phyloP scores from a whole-genome alignment of 30 jellyfish, hydroid and myxozoan genomes.

The Aurelia sp. region DNA sequence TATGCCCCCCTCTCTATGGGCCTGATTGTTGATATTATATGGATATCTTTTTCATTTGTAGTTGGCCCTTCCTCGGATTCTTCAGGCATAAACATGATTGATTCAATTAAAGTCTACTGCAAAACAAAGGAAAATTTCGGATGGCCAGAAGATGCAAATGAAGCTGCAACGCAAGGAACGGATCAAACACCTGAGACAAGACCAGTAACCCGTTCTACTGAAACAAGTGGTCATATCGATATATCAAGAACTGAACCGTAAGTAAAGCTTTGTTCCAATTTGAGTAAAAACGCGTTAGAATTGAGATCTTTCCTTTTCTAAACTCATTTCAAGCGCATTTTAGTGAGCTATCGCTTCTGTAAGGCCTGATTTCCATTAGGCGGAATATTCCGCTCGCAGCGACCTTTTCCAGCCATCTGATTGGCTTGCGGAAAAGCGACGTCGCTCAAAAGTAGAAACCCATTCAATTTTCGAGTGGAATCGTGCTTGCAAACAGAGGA shows the following conservation, averaged over 20 bases:
- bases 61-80: conserved; percentile 99
- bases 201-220: conserved; percentile 12
- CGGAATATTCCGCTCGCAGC: no score
- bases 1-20: no score
- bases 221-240: background rate
- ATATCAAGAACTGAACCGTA: conserved; percentile 58
- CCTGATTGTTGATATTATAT: background rate
- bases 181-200: conserved; percentile 35
- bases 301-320: no score
- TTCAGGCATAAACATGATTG: conserved; percentile 91
- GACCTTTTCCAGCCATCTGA: no score
- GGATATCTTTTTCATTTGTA: background rate
- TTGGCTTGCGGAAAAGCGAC: no score
- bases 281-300: no score
- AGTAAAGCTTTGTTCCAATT: background rate
- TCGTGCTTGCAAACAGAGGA: no score
- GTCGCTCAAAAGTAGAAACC: no score
- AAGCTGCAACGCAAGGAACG: conserved; percentile 44
- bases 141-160: conserved; percentile 78
- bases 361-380: no score
- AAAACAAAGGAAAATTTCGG: conserved; percentile 87
- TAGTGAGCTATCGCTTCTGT: no score
- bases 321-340: no score
- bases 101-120: conserved; percentile 81
- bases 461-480: no score